Base-by-base conservation (phyloP, 2,113 vertebrate species). In the Cottus gobio region DNA sequence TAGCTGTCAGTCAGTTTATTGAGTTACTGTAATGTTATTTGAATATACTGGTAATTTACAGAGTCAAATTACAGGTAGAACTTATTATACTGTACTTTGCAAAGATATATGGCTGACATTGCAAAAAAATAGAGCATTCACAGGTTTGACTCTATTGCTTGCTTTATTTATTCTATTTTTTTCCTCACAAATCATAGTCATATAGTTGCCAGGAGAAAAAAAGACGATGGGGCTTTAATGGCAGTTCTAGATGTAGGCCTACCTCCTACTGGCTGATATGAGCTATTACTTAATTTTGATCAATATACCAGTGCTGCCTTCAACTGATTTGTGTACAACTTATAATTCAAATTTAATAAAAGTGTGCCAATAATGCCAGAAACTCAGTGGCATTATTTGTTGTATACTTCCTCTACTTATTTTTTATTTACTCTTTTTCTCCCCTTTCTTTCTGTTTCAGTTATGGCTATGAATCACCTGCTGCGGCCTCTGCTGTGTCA, bases 381-480 rank as follows among this genome's bases (percentile, higher is more conserved):
- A 56, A 56, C 20, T 31, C 3, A 28, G 13, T 42, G 31, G 4
- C 15, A 20, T 24, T 62, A 12, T 30, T 7, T 61, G n/a, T 11
- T 26, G 1, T 63, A 1, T 36, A 30, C n/a, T 37, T 57, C 22
- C 4, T 56, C 44, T 60, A 42, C 28, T 56, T 48, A 8, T 42
- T 61, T 69, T 9, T 20, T 58, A 39, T 57, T 58, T n/a, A 15
- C 12, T 26, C 7, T 16, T 26, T 52, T 3, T 1, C 20, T 48
- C 22, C 6, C 11, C 22, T 2, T 16, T 30, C 3, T 50, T 13
- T 28, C 3, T 71, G 9, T 73, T 10, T 31, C 68, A 94, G 93
- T 30, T 1, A 95, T 96, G 95, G 94, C 95, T 0, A 75, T 96
- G 8, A 88, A 92, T 36, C 94, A 90, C 24, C 85, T 91, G 4